Base-by-base conservation (phyloP, 2,888 invertebrate species). In the Caenorhabditis macrosperma region DNA sequence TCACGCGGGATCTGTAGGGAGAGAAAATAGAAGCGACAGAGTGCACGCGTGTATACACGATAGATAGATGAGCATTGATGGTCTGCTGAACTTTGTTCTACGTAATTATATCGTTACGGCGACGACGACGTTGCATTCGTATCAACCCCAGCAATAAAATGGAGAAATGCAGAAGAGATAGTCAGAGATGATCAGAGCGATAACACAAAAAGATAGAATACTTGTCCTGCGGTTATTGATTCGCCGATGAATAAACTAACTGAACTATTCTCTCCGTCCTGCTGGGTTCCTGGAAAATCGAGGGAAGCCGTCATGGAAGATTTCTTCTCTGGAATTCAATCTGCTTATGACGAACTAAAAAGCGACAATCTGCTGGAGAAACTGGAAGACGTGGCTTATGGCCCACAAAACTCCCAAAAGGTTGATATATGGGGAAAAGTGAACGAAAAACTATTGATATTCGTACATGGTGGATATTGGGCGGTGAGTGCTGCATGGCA, bases 391-490 rank as follows among this genome's bases (percentile, higher is more conserved):
- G 9, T 68, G 10, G 3, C 48, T 10, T 76, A 68, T 41, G 64
- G 59, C 17, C 5, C 38, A 77, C 77, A 75, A 30, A 78, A 79
- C 12, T 22, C 46, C 5, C 81, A 83, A 33, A 76, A 76, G 38
- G n/a, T 82, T 1, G 84, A 84, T 60, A 41, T 82, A 3, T 82
- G 76, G 69, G 84, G 84, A 7, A 28, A 55, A 9, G 78, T 74
- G 9, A 24, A 57, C 1, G 64, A 78, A 5, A 71, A 72, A n/a
- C 46, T 84, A 12, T 46, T 82, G 22, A 80, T 84, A 7, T 78
- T 78, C 26, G 15, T 84, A 20, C 84, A 84, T 30, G 84, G 84
- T 10, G 84, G 84, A 28, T 84, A 81, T 35, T 84, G 82, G 82
- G 72, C 71, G 76, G 81, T 78, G 6, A 17, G 64, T 28, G 17